These are phyloP conservation scores for Tympanuchus pallidicinctus DNA, from an alignment of 2,113 vertebrate species.

Conservation along the genomic window DNA sequence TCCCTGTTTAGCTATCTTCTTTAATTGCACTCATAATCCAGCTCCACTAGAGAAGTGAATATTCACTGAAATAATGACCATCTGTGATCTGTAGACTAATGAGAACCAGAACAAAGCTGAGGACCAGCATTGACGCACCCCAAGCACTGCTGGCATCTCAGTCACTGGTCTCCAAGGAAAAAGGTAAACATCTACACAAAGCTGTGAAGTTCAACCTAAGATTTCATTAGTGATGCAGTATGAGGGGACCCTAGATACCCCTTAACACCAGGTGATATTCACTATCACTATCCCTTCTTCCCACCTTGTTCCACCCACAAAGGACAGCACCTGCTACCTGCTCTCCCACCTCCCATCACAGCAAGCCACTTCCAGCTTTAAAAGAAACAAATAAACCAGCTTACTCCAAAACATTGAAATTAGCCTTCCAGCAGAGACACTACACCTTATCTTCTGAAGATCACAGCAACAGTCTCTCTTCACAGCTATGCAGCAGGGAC, in stretches of 20 bases:
- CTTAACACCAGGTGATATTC: not conserved
- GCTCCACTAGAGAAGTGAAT: not conserved
- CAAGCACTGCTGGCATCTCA: not conserved
- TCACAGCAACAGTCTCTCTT: not conserved
- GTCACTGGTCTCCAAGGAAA: not conserved
- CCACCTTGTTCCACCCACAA: not conserved
- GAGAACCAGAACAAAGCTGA: not conserved
- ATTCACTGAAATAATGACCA: not conserved
- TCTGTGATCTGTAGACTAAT: not conserved
- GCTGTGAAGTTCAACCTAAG: not conserved
- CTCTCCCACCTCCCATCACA: not conserved
- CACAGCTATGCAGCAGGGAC: not conserved
- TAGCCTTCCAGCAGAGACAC: not conserved
- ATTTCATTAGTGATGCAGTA: not conserved
- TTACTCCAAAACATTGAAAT: slow-evolving; percentile 30
- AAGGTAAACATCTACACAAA: not conserved
- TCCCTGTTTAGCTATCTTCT: not conserved
- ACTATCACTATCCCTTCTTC: not conserved
- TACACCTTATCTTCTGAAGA: slow-evolving; percentile 3
- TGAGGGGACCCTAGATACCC: not conserved
- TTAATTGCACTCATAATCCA: not conserved
- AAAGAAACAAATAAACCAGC: not conserved
- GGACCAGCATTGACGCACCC: not conserved
- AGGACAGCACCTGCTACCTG: not conserved
- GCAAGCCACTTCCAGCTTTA: not conserved